Conservation (phyloP, 2,113 vertebrate species). For the Apodemus sylvaticus region DNA sequence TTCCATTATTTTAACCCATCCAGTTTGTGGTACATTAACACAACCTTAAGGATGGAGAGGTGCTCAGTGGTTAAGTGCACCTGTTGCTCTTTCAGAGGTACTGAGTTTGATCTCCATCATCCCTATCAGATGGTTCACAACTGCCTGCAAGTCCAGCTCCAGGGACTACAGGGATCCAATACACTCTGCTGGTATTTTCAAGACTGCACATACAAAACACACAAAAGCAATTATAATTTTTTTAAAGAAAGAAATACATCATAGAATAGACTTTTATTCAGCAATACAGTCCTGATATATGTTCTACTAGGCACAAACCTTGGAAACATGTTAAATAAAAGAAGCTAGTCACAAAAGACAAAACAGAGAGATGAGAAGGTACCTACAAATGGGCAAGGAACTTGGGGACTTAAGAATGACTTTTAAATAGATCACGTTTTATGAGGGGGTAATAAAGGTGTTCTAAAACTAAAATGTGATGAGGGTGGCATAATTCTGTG, state of each 20-base stretch:
- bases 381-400: neutral
- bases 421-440: neutral
- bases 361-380: neutral
- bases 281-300: neutral
- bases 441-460: neutral
- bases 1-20: neutral
- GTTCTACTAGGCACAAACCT: neutral
- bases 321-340: constrained; percentile 28
- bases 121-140: neutral
- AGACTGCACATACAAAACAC: neutral
- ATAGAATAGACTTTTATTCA: neutral
- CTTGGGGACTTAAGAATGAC: neutral
- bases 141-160: neutral
- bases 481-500: neutral
- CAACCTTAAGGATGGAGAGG: neutral
- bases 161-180: no score
- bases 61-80: neutral
- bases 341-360: neutral
- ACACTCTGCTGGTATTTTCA: neutral
- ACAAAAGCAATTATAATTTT: neutral
- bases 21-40: neutral
- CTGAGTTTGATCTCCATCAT: neutral
- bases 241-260: neutral
- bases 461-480: neutral
- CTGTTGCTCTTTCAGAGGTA: neutral